These are phyloP conservation scores for Clinocottus analis DNA, from an alignment of 2,113 vertebrate genomes.

Conservation along the genomic window DNA sequence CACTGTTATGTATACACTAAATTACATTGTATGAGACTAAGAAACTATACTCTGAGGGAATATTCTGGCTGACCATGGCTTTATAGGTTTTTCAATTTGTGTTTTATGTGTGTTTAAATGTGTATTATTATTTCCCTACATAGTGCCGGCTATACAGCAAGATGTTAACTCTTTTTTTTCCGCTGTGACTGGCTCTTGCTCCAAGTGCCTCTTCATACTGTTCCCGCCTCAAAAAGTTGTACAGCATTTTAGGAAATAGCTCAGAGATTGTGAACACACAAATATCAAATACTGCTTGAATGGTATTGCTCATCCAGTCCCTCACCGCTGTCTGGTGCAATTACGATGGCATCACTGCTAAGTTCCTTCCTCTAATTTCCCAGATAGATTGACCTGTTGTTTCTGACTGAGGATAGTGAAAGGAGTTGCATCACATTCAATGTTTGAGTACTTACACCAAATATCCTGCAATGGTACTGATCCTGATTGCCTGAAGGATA, in stretches of 20 bases:
- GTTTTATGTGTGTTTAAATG: slow-evolving; percentile 26
- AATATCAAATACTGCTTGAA: neutral
- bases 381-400: neutral
- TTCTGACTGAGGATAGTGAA: neutral
- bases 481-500: slow-evolving; percentile 1
- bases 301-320: neutral
- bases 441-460: neutral
- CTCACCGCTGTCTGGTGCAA: neutral
- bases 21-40: neutral
- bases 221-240: too few relatives aligned
- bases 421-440: neutral
- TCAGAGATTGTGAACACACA: slow-evolving; percentile 7
- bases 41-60: neutral
- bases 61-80: neutral
- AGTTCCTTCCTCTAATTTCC: neutral
- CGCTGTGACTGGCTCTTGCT: neutral
- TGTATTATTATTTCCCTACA: slow-evolving; percentile 17
- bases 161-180: slow-evolving; percentile 1
- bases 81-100: slow-evolving; percentile 12
- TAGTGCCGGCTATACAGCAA: slow-evolving; percentile 9
- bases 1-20: neutral
- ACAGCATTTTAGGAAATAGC: neutral
- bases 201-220: neutral
- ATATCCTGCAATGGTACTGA: slow-evolving; percentile 7
- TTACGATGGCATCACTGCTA: neutral